Percentiles rank a stretch among this genome's conserved stretches.
Evolutionary conservation across 2,113 vertebrate genomes (phyloP).

Genomic region (Cinclus mexicanus): DNA sequence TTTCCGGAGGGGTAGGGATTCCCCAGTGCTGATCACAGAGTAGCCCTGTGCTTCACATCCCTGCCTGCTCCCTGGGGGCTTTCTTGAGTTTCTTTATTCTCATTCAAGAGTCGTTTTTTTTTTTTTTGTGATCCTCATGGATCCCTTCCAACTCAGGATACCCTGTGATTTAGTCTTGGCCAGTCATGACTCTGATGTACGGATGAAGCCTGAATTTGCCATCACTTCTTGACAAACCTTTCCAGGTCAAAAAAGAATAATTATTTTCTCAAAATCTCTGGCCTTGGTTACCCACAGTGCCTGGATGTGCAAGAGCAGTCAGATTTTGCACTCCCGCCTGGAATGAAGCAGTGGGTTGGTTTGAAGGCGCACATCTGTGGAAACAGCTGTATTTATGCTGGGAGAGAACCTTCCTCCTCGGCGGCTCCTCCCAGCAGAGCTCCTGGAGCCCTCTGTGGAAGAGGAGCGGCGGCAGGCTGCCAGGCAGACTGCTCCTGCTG

Average conservation of each 20-base stretch:
- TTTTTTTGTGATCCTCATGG: neutral
- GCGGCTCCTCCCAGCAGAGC: neutral
- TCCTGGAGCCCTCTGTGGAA: neutral
- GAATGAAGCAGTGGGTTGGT: neutral
- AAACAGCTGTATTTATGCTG: neutral
- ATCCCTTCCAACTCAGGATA: neutral
- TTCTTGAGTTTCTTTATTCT: neutral
- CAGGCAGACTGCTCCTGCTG: neutral
- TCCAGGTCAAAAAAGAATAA: neutral
- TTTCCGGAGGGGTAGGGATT: neutral
- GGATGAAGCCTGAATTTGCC: neutral
- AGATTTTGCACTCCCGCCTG: rapidly evolving
- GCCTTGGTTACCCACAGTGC: neutral
- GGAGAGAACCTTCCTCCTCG: neutral
- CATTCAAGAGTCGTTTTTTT: neutral
- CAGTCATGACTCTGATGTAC: neutral
- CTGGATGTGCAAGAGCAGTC: neutral
- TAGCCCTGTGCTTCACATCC: neutral
- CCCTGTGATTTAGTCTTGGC: neutral
- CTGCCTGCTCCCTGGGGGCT: neutral
- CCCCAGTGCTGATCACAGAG: neutral
- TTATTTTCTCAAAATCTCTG: neutral
- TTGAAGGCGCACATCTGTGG: neutral
- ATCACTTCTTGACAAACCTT: neutral
- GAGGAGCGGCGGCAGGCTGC: neutral